Percentiles rank a stretch among this genome's conserved stretches.
Evolutionary conservation across 2,888 invertebrate genomes (phyloP).

Genomic region (Chloroclysta siterata): DNA sequence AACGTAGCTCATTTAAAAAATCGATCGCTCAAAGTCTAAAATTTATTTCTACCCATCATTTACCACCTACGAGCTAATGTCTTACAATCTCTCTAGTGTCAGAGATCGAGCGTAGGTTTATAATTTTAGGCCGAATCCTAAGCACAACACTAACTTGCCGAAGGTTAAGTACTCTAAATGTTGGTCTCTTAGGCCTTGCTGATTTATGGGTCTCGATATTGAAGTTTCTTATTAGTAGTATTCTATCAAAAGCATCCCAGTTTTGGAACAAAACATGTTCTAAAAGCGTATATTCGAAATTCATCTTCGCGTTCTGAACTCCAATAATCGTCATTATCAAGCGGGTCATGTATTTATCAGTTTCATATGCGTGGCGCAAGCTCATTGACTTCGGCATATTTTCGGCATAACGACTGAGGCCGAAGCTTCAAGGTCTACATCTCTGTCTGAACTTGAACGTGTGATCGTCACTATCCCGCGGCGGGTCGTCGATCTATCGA

Average conservation of each 20-base stretch:
- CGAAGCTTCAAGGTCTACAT: constrained; percentile 27
- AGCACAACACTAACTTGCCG: neutral
- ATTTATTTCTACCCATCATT: constrained; percentile 28
- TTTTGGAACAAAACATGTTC: neutral
- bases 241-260: neutral
- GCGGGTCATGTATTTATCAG: neutral
- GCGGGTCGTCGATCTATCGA: constrained; percentile 53
- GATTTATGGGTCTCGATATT: too few species aligned
- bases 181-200: too few species aligned
- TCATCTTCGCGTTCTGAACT: neutral
- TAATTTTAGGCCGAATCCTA: constrained; percentile 7
- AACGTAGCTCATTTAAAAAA: constrained; percentile 18
- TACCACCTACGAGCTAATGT: constrained; percentile 26
- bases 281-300: neutral
- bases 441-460: constrained; percentile 34
- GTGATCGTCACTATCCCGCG: constrained; percentile 27
- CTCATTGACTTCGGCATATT: constrained; percentile 1
- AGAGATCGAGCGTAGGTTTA: neutral
- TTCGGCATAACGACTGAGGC: constrained; percentile 16
- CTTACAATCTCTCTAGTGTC: constrained; percentile 19
- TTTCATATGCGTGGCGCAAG: neutral
- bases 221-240: too few species aligned
- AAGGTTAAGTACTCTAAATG: neutral
- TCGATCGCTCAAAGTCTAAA: constrained; percentile 29
- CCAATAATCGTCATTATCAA: neutral